Evolutionary conservation across 2,113 vertebrate species (phyloP), one percentile per base, ranked within the genome.

Genomic region (Brachionichthys hirsutus): DNA sequence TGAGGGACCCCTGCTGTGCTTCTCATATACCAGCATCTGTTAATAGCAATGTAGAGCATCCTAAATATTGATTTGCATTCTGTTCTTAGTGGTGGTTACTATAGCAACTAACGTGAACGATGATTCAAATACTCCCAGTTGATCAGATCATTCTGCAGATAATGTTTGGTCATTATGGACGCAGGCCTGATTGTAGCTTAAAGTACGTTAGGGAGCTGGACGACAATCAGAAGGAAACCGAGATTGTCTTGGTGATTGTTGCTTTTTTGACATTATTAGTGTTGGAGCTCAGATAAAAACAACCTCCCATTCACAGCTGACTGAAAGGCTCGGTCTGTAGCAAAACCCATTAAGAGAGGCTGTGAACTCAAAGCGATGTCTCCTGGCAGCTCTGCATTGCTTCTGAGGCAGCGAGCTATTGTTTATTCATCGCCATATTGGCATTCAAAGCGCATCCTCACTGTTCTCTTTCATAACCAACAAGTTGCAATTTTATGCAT

Each of bases 401-500:
- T 85, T 77, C 81, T 75, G 70, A 81, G 83, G 76, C 80, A 80
- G 71, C n/a, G 46, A 82, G 80, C 81, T 85, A 86, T 87, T 90
- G 86, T 89, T 88, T 88, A 89, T 91, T 91, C 87, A 90, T 89
- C 61, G 70, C 42, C 69, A 38, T 81, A 90, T 90, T 89, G 86
- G 83, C 85, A 92, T 91, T 91, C 88, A 84, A 82, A 81, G 69
- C 70, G 85, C 75, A 78, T 78, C 80, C 80, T 82, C 84, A 86
- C 87, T 78, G 81, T 87, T 84, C 78, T 81, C 73, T 83, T 75
- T 86, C 78, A 87, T 90, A 88, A 89, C 81, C 85, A 89, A 86
- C 87, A 87, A 85, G 83, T 87, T 89, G 87, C 87, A 77, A 85
- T 90, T 90, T 87, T 83, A 87, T 90, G 87, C 85, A 87, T 79